Base-by-base conservation (phyloP, 2,113 vertebrate species). In the Plectropomus leopardus region DNA sequence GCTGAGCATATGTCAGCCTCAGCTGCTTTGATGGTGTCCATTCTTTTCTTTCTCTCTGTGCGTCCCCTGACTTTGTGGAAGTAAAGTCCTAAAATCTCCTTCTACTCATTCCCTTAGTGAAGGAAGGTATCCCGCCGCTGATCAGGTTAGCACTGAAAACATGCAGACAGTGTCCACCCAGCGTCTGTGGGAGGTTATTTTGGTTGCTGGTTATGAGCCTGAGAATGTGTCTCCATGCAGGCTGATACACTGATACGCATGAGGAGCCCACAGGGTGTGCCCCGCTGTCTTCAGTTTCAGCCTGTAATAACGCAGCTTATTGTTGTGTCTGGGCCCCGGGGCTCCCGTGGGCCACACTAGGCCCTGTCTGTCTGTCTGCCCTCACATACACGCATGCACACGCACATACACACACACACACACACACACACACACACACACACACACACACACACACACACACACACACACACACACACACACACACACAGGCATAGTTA, bases 241-340 rank as follows among this genome's bases (percentile, higher is more conserved):
- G 28, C 58, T 42, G 66, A 69, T 51, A 59, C 67, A 48, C 45
- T 77, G 72, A 80, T 59, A 72, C 72, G 58, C 60, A 60, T 61
- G 72, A 72, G 42, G 74, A 78, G 77, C 69, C 82, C 67, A 64
- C 70, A 74, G 76, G 71, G 76, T 59, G 80, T 83, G 71, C 48
- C 70, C 30, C 58, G 40, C 70, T 58, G 78, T 79, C 83, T 85
- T 84, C 47, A 67, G 68, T 88, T 86, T 80, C 84, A 87, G 72
- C 11, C 59, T 67, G 66, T 78, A 87, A 90, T 93, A 88, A 92
- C 92, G 78, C 76, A 64, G 67, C 76, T 71, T 72, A 91, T 96
- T 95, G 44, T 80, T 83, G 57, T 64, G 51, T 89, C 81, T 84
- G 54, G 65, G 73, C 58, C 83, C 74, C 48, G 63, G 84, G 85